Evolutionary conservation across 2,113 vertebrate species (phyloP).

Genomic region (Daboia siamensis): DNA sequence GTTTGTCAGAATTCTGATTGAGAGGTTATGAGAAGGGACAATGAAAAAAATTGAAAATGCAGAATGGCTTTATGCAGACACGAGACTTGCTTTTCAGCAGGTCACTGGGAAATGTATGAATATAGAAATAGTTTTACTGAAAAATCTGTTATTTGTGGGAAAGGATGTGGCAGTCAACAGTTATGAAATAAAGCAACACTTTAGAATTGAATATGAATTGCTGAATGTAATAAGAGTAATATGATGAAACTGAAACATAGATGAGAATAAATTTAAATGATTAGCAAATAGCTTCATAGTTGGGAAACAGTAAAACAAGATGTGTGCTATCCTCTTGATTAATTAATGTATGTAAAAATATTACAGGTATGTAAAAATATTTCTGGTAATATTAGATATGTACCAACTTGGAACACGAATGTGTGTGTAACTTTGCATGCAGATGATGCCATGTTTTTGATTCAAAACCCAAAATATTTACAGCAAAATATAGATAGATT

Average conservation of each 20-base stretch:
- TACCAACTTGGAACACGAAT: not conserved
- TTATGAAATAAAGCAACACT: not conserved
- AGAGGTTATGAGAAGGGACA: not conserved
- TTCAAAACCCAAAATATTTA: not conserved
- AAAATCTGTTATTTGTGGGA: not conserved
- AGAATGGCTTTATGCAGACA: not conserved
- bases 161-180: not conserved
- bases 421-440: not conserved
- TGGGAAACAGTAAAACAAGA: not conserved
- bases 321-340: not conserved
- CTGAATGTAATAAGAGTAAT: not conserved
- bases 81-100: not conserved
- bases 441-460: not conserved
- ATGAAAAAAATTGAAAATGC: not conserved
- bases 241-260: not conserved
- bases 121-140: not conserved
- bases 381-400: not conserved
- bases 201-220: not conserved
- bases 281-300: not conserved
- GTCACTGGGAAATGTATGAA: not conserved
- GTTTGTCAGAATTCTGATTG: not conserved
- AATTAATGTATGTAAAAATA: not conserved
- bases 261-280: not conserved
- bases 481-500: not conserved
- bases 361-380: not conserved